Base-by-base conservation (phyloP, 2,888 invertebrate species). In the Brassicogethes aeneus region DNA sequence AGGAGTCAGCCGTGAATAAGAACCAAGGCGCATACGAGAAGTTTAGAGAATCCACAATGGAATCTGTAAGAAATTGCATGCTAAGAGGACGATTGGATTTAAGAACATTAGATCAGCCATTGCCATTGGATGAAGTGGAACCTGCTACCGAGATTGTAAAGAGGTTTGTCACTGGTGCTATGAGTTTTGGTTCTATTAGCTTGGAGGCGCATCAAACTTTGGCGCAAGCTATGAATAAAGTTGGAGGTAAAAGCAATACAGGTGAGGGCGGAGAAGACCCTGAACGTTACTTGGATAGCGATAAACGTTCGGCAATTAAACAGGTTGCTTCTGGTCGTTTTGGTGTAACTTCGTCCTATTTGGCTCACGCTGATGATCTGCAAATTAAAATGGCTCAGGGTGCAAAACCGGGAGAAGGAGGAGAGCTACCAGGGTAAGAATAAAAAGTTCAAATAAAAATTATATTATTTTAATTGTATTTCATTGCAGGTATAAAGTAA, bases 311-410 rank as follows among this genome's bases (percentile, higher is more conserved):
- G 0, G 86, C 96, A 5, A 99, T 99, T 62, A 99, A 99, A 67
- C 99, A 99, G 75, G 94, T 99, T 12, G 99, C 99, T 3, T 95
- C 95, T 3, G 99, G 97, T 3, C 79, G 99, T 36, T 99, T 99
- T 70, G 97, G 99, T 5, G 99, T 99, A 2, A 99, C 96, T 0
- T 93, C 95, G 10, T 87, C 94, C 0, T 99, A 99, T 66, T 70
- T 99, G 51, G 94, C 96, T 5, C 92, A 97, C 70, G 91, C 97
- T 0, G 97, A 99, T 68, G 97, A 99, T 67, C 68, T 99, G 51
- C 99, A 99, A 71, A 99, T 99, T 62, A 99, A 99, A 73, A 99
- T 99, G 97, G 97, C 99, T 3, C 69, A 99, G 71, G 96, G 97
- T 2, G 97, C 99, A 40, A 99, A 99, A 66, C 97, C 99, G 0